phyloP scores from a whole-genome alignment of 2,113 vertebrate species.

The Myanophis thanlyinensis region DNA sequence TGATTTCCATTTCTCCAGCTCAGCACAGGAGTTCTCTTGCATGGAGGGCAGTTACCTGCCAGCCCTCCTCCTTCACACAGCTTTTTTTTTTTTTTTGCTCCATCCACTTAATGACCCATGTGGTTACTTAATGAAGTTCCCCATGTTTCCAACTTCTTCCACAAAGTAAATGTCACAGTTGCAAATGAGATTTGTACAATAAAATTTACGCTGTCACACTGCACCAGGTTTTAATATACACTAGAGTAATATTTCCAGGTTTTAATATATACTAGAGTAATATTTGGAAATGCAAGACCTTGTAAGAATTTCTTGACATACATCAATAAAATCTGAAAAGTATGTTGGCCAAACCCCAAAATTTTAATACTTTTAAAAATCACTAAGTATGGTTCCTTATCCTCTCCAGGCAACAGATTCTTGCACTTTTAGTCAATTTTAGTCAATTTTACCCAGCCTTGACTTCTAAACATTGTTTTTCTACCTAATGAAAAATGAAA shows the following conservation, averaged over 20 bases:
- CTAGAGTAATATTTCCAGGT: neutral
- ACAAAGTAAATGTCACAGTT: neutral
- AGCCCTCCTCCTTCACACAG: neutral
- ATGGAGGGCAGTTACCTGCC: too few species aligned
- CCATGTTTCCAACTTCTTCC: neutral
- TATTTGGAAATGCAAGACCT: neutral
- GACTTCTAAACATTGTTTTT: neutral
- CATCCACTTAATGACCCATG: neutral
- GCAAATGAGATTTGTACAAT: neutral
- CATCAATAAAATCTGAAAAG: neutral
- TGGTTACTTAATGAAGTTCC: neutral
- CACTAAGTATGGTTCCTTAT: neutral
- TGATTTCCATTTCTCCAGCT: neutral
- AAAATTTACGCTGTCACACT: neutral
- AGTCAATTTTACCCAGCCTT: neutral
- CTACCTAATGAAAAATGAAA: neutral
- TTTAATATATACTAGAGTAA: neutral
- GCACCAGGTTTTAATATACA: neutral
- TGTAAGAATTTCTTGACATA: conserved; percentile 1
- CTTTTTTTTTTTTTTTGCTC: neutral
- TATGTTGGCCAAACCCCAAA: neutral
- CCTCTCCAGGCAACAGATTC: conserved; percentile 1
- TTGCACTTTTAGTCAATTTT: neutral
- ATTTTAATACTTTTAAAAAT: neutral
- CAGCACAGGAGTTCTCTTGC: neutral